Evolutionary conservation across 2,888 invertebrate species (phyloP).

Genomic region (Apamea monoglypha): DNA sequence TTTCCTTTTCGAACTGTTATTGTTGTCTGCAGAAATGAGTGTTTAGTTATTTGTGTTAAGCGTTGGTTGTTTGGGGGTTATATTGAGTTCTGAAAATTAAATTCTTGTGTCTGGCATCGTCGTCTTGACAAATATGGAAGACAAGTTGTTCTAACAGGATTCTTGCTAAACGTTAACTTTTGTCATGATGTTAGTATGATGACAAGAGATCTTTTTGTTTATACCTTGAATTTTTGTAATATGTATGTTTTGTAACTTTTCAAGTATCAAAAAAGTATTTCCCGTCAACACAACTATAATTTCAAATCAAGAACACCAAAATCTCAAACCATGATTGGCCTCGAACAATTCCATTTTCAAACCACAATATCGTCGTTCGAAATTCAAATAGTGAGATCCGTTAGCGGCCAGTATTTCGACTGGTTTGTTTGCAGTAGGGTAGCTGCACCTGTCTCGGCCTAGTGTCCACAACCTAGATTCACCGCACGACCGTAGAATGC

Average conservation of each 20-base stretch:
- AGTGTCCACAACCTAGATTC: conserved; percentile 61
- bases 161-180: background rate
- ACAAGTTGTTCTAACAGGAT: background rate
- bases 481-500: conserved; percentile 50
- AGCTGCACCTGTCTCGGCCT: conserved; percentile 60
- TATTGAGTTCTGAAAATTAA: background rate
- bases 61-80: background rate
- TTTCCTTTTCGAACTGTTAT: conserved; percentile 12
- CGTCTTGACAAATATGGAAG: background rate
- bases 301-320: conserved; percentile 42
- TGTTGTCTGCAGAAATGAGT: conserved; percentile 36
- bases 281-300: background rate
- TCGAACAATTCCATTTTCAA: conserved; percentile 45
- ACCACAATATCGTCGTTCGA: conserved; percentile 51
- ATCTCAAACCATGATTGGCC: conserved; percentile 8
- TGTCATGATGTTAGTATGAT: background rate
- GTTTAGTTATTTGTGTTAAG: conserved; percentile 10
- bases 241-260: background rate
- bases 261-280: background rate
- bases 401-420: conserved; percentile 63
- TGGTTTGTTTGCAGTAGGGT: conserved; percentile 63
- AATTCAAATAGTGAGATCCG: conserved; percentile 61
- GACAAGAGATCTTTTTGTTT: background rate
- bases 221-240: background rate
- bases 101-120: background rate